These are phyloP conservation scores for Papilio glaucus DNA, from an alignment of 1,140 invertebrate genomes.

Conservation along the genomic window DNA sequence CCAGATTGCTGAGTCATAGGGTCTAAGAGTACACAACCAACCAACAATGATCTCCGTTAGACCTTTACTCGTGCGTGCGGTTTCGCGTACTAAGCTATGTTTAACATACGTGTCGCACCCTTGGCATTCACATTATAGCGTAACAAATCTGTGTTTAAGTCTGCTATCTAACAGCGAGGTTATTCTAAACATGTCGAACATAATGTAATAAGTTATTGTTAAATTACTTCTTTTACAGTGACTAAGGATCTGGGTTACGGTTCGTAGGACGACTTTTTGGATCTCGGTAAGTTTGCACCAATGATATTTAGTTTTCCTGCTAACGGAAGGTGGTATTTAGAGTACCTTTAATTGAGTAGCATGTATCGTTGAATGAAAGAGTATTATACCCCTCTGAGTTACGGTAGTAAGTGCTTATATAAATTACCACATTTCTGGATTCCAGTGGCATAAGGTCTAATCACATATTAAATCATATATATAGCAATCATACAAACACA, in stretches of 20 bases:
- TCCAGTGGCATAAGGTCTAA: conserved; percentile 20
- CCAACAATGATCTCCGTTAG: not conserved
- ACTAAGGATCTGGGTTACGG: too few species aligned
- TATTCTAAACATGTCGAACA: too few species aligned
- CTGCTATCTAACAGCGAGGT: too few species aligned
- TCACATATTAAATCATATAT: too few species aligned
- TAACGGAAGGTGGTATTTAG: too few species aligned
- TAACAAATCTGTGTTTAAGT: too few species aligned
- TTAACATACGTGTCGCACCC: not conserved
- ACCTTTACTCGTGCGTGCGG: not conserved
- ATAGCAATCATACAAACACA: too few species aligned
- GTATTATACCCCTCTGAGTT: not conserved
- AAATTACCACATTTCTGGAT: conserved; percentile 1
- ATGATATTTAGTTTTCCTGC: too few species aligned
- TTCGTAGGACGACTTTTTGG: too few species aligned
- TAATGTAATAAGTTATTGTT: not conserved
- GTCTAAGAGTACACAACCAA: not conserved
- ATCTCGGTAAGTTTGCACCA: too few species aligned
- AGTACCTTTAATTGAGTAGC: too few species aligned
- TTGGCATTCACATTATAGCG: conserved; percentile 16
- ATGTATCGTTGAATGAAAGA: too few species aligned
- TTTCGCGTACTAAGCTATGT: not conserved
- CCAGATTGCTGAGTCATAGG: not conserved
- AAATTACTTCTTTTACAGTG: not conserved
- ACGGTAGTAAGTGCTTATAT: not conserved